These are phyloP conservation scores for Drosophila macrospina DNA, from an alignment of 2,888 invertebrate genomes.

Conservation along the genomic window DNA sequence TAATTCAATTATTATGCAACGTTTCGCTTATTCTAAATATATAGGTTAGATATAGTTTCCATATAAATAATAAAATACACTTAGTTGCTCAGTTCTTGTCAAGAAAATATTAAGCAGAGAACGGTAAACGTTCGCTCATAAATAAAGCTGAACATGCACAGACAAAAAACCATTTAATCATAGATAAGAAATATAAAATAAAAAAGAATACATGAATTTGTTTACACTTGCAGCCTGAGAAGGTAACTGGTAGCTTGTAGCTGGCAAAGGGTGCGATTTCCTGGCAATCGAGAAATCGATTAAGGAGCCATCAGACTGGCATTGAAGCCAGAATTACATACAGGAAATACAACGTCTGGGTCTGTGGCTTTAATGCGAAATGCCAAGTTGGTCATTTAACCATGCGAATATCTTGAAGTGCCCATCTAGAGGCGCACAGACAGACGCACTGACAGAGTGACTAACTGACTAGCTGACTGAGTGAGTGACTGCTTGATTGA, in stretches of 20 bases:
- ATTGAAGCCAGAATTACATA: slow-evolving; percentile 10
- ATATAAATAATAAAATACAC: not conserved
- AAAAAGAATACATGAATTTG: slow-evolving; percentile 6
- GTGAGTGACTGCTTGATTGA: slow-evolving; percentile 66
- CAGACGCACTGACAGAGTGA: slow-evolving; percentile 27
- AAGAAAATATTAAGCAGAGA: not conserved
- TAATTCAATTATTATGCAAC: no score
- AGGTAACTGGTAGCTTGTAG: slow-evolving; percentile 4
- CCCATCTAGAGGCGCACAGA: slow-evolving; percentile 20
- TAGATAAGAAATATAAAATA: slow-evolving; percentile 1
- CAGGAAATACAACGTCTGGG: slow-evolving; percentile 55
- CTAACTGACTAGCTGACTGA: slow-evolving; percentile 15
- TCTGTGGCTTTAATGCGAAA: slow-evolving; percentile 14
- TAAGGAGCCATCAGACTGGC: slow-evolving; percentile 15
- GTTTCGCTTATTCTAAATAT: not conserved
- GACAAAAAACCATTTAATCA: slow-evolving; percentile 25
- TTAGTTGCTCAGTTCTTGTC: not conserved
- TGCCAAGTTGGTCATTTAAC: slow-evolving; percentile 43
- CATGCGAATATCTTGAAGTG: slow-evolving; percentile 36
- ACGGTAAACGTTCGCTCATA: slow-evolving; percentile 1
- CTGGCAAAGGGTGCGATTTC: slow-evolving; percentile 28
- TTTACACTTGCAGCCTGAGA: slow-evolving; percentile 9
- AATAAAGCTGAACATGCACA: slow-evolving; percentile 9
- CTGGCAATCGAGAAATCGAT: slow-evolving; percentile 23
- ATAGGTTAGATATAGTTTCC: not conserved